phyloP scores from a whole-genome alignment of 92 coral and sea anemone genomes.

The Palythoa grandiflora region DNA sequence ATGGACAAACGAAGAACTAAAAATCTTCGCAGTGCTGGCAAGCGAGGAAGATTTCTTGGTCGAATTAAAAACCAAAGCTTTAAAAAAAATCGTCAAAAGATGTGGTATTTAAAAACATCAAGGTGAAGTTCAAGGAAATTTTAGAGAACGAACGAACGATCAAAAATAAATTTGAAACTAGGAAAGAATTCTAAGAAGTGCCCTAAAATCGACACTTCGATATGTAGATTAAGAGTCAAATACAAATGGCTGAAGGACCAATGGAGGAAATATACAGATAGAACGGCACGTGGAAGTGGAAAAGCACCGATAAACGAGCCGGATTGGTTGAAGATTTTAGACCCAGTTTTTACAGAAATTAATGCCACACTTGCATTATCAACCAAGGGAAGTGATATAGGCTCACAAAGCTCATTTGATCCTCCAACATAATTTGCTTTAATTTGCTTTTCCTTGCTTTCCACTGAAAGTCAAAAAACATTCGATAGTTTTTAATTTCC shows the following conservation, averaged over 20 bases:
- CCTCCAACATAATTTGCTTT: slow-evolving; percentile 30
- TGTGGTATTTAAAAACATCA: slow-evolving; percentile 15
- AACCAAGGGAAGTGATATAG: neutral
- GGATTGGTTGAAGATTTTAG: slow-evolving; percentile 8
- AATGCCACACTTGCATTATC: slow-evolving; percentile 9
- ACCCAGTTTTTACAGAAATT: slow-evolving; percentile 22
- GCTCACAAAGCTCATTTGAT: slow-evolving; percentile 18
- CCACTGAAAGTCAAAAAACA: slow-evolving; percentile 13
- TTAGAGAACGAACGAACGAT: slow-evolving; percentile 23
- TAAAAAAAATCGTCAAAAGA: neutral
- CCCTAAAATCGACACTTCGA: slow-evolving; percentile 8
- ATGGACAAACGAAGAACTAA: slow-evolving; percentile 29
- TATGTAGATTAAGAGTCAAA: slow-evolving; percentile 19
- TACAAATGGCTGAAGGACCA: neutral
- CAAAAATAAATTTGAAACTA: slow-evolving; percentile 11
- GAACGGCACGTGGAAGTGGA: slow-evolving; percentile 10
- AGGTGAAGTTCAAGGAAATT: slow-evolving; percentile 19
- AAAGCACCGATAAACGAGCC: neutral
- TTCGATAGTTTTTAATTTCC: neutral
- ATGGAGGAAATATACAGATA: slow-evolving; percentile 1
- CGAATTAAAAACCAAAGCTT: neutral
- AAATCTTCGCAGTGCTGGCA: slow-evolving; percentile 12
- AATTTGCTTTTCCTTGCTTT: slow-evolving; percentile 22
- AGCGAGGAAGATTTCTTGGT: neutral
- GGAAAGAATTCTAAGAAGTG: slow-evolving; percentile 24